Percentiles rank a stretch among this genome's conserved stretches.
Conservation (phyloP, 2,888 invertebrate genomes). For the Pediacus dermestoides region DNA sequence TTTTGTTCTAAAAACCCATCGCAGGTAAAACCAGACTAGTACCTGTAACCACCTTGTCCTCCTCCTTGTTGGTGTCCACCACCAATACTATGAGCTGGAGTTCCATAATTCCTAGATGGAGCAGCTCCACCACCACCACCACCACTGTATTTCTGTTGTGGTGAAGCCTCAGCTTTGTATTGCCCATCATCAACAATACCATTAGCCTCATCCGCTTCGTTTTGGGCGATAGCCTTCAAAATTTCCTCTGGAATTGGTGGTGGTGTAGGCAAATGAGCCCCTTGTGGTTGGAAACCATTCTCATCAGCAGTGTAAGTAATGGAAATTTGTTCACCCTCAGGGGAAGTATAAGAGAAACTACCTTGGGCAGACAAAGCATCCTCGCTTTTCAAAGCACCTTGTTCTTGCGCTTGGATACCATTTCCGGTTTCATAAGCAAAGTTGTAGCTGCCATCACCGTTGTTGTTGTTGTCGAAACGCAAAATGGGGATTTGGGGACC, state of each 20-base stretch:
- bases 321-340: constrained; percentile 35
- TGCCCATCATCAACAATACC: constrained; percentile 31
- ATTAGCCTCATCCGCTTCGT: constrained; percentile 37
- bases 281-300: constrained; percentile 55
- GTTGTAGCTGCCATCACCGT: constrained; percentile 39
- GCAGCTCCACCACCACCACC: too few species aligned
- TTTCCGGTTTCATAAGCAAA: constrained; percentile 57
- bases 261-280: constrained; percentile 56
- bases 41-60: constrained; percentile 31
- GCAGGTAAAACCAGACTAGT: constrained; percentile 26
- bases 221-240: constrained; percentile 42
- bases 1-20: too few species aligned
- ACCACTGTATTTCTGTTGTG: constrained; percentile 19
- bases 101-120: constrained; percentile 9
- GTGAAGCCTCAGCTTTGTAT: constrained; percentile 21
- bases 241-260: constrained; percentile 60
- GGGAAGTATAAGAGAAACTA: constrained; percentile 37
- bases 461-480: constrained; percentile 37
- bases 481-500: constrained; percentile 34
- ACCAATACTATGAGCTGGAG: too few species aligned
- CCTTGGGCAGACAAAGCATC: constrained; percentile 38
- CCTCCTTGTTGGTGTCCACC: too few species aligned
- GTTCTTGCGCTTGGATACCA: constrained; percentile 50
- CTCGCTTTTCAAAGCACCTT: constrained; percentile 21
- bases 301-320: constrained; percentile 55